Percentiles rank a stretch among this genome's conserved stretches.
Evolutionary conservation across 1,140 invertebrate genomes (phyloP).

Genomic region (Pachyrhynchus sulphureomaculatus): DNA sequence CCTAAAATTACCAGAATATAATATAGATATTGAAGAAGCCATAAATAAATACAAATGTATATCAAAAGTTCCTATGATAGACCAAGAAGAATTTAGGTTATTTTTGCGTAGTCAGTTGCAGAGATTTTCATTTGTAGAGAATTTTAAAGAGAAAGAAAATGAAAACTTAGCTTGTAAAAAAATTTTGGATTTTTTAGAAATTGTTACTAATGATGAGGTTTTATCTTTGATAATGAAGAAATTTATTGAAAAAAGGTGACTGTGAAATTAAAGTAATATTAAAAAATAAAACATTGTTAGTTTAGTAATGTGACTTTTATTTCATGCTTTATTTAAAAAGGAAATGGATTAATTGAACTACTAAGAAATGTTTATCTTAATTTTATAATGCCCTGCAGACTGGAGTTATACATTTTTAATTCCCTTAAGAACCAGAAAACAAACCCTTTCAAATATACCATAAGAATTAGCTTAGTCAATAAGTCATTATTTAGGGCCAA

Average conservation of each 20-base stretch:
- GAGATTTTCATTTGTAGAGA: conserved; percentile 8
- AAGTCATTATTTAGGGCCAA: too few relatives aligned
- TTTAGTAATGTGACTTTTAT: too few relatives aligned
- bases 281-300: too few relatives aligned
- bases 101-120: conserved; percentile 6
- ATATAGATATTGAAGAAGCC: not conserved
- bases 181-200: conserved; percentile 20
- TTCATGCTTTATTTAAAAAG: too few relatives aligned
- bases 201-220: conserved; percentile 23
- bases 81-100: conserved; percentile 6
- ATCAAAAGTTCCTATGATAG: conserved; percentile 13
- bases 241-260: conserved; percentile 2
- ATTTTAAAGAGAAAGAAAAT: not conserved
- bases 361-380: too few relatives aligned
- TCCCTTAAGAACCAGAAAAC: too few relatives aligned
- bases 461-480: too few relatives aligned
- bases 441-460: too few relatives aligned
- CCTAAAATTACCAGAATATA: not conserved
- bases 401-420: too few relatives aligned
- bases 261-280: too few relatives aligned
- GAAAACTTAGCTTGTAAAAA: not conserved
- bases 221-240: conserved; percentile 18
- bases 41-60: conserved; percentile 6
- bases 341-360: too few relatives aligned
- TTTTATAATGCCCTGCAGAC: too few relatives aligned